These are phyloP conservation scores for Ophioninae sp. DNA, from an alignment of 2,888 invertebrate genomes.

Conservation along the genomic window DNA sequence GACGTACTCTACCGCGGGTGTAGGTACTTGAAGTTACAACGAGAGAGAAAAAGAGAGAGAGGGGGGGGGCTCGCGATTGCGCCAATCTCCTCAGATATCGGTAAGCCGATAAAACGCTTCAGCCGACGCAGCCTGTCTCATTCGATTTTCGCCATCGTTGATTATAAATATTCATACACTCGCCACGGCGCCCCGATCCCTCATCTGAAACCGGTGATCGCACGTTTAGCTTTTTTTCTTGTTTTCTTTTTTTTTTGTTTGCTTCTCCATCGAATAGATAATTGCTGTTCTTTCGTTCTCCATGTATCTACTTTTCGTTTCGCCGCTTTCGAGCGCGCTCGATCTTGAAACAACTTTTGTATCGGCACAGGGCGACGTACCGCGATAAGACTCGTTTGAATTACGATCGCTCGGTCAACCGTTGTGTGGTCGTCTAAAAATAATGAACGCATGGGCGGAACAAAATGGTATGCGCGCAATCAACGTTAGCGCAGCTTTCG, in stretches of 20 bases:
- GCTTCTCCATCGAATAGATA: slow-evolving; percentile 23
- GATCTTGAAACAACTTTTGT: slow-evolving; percentile 59
- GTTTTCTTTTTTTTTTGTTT: neutral
- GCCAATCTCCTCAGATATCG: slow-evolving; percentile 53
- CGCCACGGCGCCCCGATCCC: slow-evolving; percentile 19
- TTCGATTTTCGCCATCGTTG: slow-evolving; percentile 43
- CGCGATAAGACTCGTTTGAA: slow-evolving; percentile 48
- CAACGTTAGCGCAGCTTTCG: neutral
- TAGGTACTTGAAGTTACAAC: slow-evolving; percentile 20
- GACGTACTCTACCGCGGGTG: slow-evolving; percentile 35
- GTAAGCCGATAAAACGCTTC: slow-evolving; percentile 46
- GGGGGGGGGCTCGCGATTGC: slow-evolving; percentile 50
- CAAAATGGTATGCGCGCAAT: neutral
- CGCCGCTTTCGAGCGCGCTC: slow-evolving; percentile 34
- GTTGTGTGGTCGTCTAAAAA: slow-evolving; percentile 22
- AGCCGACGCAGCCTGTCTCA: slow-evolving; percentile 31
- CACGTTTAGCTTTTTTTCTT: neutral
- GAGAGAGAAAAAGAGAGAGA: slow-evolving; percentile 17
- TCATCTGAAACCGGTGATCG: slow-evolving; percentile 15
- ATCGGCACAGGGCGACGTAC: slow-evolving; percentile 8
- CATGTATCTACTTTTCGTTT: slow-evolving; percentile 13
- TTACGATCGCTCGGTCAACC: slow-evolving; percentile 40
- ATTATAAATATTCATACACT: slow-evolving; percentile 55
- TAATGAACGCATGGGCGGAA: neutral
- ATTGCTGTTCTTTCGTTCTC: slow-evolving; percentile 31